Evolutionary conservation across 2,113 vertebrate species (phyloP).

Genomic region (Paramisgurnus dabryanus): DNA sequence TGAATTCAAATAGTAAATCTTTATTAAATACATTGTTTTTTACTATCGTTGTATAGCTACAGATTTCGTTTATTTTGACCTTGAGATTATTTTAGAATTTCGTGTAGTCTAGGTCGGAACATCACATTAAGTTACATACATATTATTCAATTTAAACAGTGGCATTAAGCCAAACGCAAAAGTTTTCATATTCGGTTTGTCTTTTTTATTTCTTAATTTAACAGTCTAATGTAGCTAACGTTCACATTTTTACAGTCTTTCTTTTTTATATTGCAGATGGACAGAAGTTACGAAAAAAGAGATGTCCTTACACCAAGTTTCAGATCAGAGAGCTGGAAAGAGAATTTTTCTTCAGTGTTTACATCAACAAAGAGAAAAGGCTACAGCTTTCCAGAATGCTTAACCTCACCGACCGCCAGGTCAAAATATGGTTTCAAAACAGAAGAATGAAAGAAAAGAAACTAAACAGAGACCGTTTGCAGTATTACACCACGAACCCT

Average conservation of each 20-base stretch:
- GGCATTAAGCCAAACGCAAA: neutral
- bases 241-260: neutral
- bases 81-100: too few species aligned
- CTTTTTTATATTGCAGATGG: conserved; percentile 83
- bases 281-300: conserved; percentile 94
- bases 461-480: conserved; percentile 98
- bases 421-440: conserved; percentile 99
- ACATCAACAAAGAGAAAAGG: conserved; percentile 99
- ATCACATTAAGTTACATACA: neutral
- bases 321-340: conserved; percentile 98
- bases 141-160: neutral
- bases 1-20: neutral
- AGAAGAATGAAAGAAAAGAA: conserved; percentile 99
- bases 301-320: conserved; percentile 95
- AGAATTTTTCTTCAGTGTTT: conserved; percentile 99
- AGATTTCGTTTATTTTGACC: neutral
- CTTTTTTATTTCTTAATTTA: too few species aligned
- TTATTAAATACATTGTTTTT: neutral
- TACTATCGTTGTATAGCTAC: neutral
- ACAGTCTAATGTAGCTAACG: too few species aligned
- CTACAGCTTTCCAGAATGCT: conserved; percentile 97
- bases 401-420: conserved; percentile 96
- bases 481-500: conserved; percentile 95
- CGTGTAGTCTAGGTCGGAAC: neutral
- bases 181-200: neutral